These are phyloP conservation scores for Hippoglossus stenolepis DNA, from an alignment of 2,113 vertebrate species.

Conservation along the genomic window DNA sequence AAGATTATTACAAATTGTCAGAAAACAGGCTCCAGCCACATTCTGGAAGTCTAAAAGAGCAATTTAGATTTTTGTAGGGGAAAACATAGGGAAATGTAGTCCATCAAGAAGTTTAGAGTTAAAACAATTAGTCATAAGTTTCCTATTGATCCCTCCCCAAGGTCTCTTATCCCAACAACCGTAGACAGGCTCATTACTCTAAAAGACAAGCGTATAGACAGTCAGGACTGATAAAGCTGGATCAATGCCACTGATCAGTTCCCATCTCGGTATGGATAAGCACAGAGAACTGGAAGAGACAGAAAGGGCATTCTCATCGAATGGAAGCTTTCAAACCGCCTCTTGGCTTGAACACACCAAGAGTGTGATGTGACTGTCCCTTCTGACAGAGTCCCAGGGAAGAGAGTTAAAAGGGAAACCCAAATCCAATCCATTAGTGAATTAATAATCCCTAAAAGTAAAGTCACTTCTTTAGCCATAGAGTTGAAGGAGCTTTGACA, in stretches of 20 bases:
- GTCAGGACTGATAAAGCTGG: slow-evolving; percentile 69
- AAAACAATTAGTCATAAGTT: slow-evolving; percentile 62
- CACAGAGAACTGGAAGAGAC: slow-evolving; percentile 44
- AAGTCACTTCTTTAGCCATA: slow-evolving; percentile 12
- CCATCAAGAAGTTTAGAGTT: slow-evolving; percentile 32
- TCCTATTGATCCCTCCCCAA: slow-evolving; percentile 62
- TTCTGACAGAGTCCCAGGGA: slow-evolving; percentile 3
- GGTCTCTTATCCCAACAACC: slow-evolving; percentile 63
- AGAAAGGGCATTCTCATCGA: slow-evolving; percentile 54
- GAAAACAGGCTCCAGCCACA: slow-evolving; percentile 4
- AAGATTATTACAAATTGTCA: slow-evolving; percentile 27
- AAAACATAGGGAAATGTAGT: background rate
- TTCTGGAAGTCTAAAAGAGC: background rate
- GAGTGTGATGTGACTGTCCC: background rate
- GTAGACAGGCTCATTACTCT: slow-evolving; percentile 77
- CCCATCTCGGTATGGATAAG: slow-evolving; percentile 58
- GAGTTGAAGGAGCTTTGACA: slow-evolving; percentile 8
- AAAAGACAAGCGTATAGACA: slow-evolving; percentile 71
- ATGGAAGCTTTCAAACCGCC: slow-evolving; percentile 32
- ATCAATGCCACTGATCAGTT: slow-evolving; percentile 75
- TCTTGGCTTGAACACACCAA: slow-evolving; percentile 5
- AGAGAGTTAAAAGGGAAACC: background rate
- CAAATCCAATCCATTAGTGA: slow-evolving; percentile 3
- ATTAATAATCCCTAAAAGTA: slow-evolving; percentile 24
- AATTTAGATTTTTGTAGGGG: background rate